A percentile compares a stretch with the other conserved stretches of the same genome.
Evolutionary conservation across 1,140 invertebrate genomes (phyloP).

Genomic region (Trypoxylus dichotomus): DNA sequence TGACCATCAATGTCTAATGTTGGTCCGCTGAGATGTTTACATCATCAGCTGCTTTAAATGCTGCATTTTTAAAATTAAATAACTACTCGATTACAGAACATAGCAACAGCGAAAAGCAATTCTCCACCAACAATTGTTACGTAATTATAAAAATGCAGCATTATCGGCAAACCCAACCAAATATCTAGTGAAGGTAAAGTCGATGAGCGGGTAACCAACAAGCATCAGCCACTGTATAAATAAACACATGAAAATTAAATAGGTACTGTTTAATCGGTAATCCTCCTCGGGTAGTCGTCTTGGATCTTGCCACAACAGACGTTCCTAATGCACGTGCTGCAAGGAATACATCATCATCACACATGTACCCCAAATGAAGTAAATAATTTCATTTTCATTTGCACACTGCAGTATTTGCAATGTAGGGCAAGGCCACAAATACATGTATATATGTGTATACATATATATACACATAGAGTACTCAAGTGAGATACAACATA

Average conservation of each 20-base stretch:
- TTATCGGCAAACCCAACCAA: constrained; percentile 40
- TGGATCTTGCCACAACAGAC: constrained; percentile 30
- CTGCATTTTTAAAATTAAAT: constrained; percentile 25
- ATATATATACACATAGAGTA: neutral
- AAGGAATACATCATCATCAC: constrained; percentile 43
- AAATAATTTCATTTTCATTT: constrained; percentile 28
- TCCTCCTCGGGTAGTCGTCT: constrained; percentile 23
- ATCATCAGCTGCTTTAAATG: constrained; percentile 51
- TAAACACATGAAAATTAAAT: constrained; percentile 47
- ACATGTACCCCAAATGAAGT: constrained; percentile 34
- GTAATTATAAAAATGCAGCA: constrained; percentile 34
- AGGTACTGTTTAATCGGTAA: constrained; percentile 44
- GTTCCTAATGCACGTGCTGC: constrained; percentile 38
- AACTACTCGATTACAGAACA: neutral
- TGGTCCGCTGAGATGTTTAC: constrained; percentile 52
- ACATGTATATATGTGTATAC: neutral
- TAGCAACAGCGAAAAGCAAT: neutral
- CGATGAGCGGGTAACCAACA: constrained; percentile 47
- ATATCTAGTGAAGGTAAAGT: constrained; percentile 46
- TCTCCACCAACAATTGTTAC: neutral
- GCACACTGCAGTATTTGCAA: constrained; percentile 39
- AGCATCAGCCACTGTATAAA: constrained; percentile 48
- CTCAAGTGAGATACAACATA: constrained; percentile 36
- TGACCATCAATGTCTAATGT: constrained; percentile 52
- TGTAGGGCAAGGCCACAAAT: constrained; percentile 43